A percentile compares a stretch with the other conserved stretches of the same genome.
Evolutionary conservation across 2,888 invertebrate genomes (phyloP).

Genomic region (Drosophila gaucha): DNA sequence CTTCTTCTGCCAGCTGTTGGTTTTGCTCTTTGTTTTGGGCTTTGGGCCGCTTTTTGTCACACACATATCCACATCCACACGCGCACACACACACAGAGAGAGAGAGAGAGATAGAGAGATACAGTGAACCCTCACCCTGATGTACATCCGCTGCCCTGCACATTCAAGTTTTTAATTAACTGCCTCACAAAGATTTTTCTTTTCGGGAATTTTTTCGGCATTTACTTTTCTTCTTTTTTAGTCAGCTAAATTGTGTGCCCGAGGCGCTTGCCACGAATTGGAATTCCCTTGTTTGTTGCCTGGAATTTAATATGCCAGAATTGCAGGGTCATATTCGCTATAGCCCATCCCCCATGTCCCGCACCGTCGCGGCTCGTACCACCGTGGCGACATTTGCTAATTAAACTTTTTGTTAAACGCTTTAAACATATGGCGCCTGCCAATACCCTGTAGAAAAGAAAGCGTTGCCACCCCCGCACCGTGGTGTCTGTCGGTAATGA

Average conservation of each 20-base stretch:
- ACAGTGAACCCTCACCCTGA: conserved; percentile 5
- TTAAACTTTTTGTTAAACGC: conserved; percentile 59
- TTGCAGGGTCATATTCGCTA: conserved; percentile 42
- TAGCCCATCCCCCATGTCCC: background rate
- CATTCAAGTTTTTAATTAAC: conserved; percentile 70
- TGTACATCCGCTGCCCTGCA: conserved; percentile 11
- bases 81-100: conserved; percentile 1
- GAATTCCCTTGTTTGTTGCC: conserved; percentile 54
- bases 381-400: conserved; percentile 55
- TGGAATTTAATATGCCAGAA: conserved; percentile 57
- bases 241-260: conserved; percentile 42
- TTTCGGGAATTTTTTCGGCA: conserved; percentile 29
- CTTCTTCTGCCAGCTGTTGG: conserved; percentile 1
- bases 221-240: conserved; percentile 5
- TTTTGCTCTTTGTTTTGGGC: conserved; percentile 26
- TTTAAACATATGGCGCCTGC: conserved; percentile 50
- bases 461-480: background rate
- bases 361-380: conserved; percentile 2
- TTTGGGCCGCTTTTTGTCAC: conserved; percentile 13
- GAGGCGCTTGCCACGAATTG: conserved; percentile 65
- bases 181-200: conserved; percentile 73
- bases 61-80: conserved; percentile 6
- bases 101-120: conserved; percentile 8
- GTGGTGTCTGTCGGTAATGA: conserved; percentile 50
- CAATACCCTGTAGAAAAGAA: conserved; percentile 20